Conservation (phyloP, 1,140 invertebrate genomes). For the Teleogryllus occipitalis region DNA sequence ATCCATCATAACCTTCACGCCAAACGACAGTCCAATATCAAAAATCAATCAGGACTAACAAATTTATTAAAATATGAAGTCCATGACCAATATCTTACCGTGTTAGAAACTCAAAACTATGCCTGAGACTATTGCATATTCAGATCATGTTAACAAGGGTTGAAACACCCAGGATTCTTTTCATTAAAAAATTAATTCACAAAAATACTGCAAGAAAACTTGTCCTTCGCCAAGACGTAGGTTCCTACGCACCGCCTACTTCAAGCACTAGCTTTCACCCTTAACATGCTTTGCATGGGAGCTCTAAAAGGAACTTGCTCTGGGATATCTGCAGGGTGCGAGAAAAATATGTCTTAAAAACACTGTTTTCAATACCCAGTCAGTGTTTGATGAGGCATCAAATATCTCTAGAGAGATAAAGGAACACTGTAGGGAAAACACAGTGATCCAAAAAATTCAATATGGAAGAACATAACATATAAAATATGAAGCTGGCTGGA, state of each 20-base stretch:
- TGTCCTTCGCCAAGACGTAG: conserved; percentile 10
- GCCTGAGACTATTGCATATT: conserved; percentile 10
- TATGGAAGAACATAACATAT: neutral
- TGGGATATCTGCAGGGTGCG: conserved; percentile 16
- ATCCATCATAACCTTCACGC: neutral
- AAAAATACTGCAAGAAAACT: conserved; percentile 17
- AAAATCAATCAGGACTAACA: conserved; percentile 6
- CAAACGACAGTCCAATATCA: neutral
- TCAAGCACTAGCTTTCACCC: conserved; percentile 6
- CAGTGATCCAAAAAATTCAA: neutral
- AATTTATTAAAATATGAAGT: neutral
- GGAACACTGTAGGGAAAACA: neutral
- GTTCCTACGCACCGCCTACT: conserved; percentile 11
- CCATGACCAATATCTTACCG: neutral
- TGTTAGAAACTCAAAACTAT: conserved; percentile 14
- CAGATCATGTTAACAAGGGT: conserved; percentile 13
- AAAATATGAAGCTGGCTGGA: neutral
- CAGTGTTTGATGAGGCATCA: neutral
- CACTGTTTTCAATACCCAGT: neutral
- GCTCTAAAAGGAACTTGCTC: conserved; percentile 9
- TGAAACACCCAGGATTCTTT: conserved; percentile 1
- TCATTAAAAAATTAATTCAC: conserved; percentile 9
- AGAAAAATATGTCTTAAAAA: conserved; percentile 3
- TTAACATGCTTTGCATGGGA: conserved; percentile 11
- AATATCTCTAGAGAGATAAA: neutral